Conservation (phyloP, 2,888 invertebrate species). For the Meloe dianella region DNA sequence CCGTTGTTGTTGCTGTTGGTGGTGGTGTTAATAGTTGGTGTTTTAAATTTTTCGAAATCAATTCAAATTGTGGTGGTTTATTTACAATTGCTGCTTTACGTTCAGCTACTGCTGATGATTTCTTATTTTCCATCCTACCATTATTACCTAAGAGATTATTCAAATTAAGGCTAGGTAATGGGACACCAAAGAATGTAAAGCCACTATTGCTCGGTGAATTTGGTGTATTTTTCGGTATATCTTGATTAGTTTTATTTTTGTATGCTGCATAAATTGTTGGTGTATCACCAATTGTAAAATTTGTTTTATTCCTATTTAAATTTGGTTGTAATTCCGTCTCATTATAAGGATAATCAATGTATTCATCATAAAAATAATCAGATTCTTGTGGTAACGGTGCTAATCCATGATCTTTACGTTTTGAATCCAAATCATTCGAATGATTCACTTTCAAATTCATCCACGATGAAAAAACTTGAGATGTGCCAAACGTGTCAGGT, state of each 20-base stretch:
- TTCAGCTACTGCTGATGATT: conserved; percentile 38
- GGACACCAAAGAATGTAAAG: conserved; percentile 86
- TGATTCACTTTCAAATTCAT: conserved; percentile 62
- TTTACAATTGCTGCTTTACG: conserved; percentile 54
- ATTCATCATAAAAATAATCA: conserved; percentile 84
- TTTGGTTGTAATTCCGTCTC: conserved; percentile 60
- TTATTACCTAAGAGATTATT: conserved; percentile 64
- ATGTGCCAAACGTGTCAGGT: conserved; percentile 62
- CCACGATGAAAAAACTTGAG: conserved; percentile 66
- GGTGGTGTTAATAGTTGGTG: neutral
- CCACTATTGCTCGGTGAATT: conserved; percentile 66
- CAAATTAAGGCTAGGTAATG: conserved; percentile 75
- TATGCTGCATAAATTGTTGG: conserved; percentile 67
- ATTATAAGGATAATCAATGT: conserved; percentile 77
- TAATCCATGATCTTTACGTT: conserved; percentile 58
- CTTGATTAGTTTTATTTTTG: conserved; percentile 49
- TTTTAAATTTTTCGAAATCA: neutral
- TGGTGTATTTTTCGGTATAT: conserved; percentile 50
- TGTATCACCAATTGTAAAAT: conserved; percentile 61
- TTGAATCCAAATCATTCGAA: conserved; percentile 45
- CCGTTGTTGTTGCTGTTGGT: conserved; percentile 36
- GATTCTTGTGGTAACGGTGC: conserved; percentile 76
- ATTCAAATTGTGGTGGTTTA: conserved; percentile 34
- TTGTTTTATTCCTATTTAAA: conserved; percentile 29
- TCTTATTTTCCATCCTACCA: conserved; percentile 44